phyloP scores from a whole-genome alignment of 1,140 invertebrate species.

The Trissolcus basalis region DNA sequence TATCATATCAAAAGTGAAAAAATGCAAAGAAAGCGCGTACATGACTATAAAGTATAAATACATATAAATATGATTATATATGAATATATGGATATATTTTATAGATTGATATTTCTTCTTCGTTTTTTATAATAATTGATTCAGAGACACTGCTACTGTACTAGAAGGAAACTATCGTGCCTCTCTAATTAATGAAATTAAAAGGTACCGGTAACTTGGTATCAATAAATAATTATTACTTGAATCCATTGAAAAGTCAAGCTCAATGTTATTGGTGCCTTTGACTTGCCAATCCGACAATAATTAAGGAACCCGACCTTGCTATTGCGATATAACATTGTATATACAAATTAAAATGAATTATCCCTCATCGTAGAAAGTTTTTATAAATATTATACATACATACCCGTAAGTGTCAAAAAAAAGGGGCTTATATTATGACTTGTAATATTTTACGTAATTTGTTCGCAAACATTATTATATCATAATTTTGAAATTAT shows the following conservation, averaged over 20 bases:
- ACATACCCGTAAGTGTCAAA: constrained; percentile 55
- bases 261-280: constrained; percentile 74
- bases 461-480: constrained; percentile 29
- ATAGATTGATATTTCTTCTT: constrained; percentile 51
- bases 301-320: constrained; percentile 68
- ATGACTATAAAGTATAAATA: constrained; percentile 61
- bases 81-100: constrained; percentile 57
- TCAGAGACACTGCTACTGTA: constrained; percentile 59
- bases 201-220: constrained; percentile 55
- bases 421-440: constrained; percentile 60
- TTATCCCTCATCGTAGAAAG: constrained; percentile 56
- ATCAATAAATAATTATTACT: constrained; percentile 3
- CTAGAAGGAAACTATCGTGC: constrained; percentile 65
- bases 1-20: constrained; percentile 28
- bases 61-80: constrained; percentile 59
- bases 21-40: constrained; percentile 52
- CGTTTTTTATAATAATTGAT: constrained; percentile 45
- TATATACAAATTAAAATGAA: constrained; percentile 66
- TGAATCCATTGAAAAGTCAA: constrained; percentile 50
- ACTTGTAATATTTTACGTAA: constrained; percentile 62
- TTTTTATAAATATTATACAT: constrained; percentile 59
- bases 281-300: constrained; percentile 73
- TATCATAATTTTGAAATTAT: constrained; percentile 29
- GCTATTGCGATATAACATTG: constrained; percentile 67
- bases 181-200: constrained; percentile 59